Evolutionary conservation across 2,113 vertebrate genomes (phyloP), one percentile per base, ranked within the genome.

Genomic region (Centropristis striata): DNA sequence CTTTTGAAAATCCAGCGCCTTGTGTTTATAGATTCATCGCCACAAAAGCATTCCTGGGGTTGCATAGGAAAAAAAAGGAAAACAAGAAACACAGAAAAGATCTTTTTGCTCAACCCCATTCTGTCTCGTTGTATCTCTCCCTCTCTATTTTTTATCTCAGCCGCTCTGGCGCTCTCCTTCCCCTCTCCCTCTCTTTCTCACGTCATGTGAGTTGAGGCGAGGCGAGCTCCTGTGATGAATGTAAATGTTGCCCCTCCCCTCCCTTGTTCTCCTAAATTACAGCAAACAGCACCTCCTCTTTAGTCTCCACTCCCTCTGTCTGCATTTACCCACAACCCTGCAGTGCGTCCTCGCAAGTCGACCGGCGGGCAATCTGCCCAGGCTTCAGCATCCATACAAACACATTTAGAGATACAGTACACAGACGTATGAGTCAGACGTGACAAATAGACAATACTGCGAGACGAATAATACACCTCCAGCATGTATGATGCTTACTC

Each of bases 91-190:
- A 72, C 49, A 75, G 41, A 75, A 81, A 86, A 82, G 10, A 89
- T 88, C 67, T 86, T 58, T 85, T 88, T 59, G 47, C 88, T 84
- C 86, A 93, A 89, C 92, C 92, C 69, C 91, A 93, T 92, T 92
- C 89, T 92, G 92, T 93, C 91, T 90, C 0, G 21, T 65, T 74
- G 51, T 72, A 66, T 85, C 79, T 63, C 75, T 85, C 73, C 71
- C 50, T 78, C 64, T 66, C 57, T 71, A 16, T 76, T 72, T 74
- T 78, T 55, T 58, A 75, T 83, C 79, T 86, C 76, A 66, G 37
- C 74, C 46, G 49, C 75, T 86, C 58, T 4, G 11, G 18, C 25
- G 18, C 80, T 71, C 54, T 36, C 46, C 51, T 69, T 42, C 69
- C 51, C 71, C 75, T 46, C 42, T 44, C 42, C 42, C 14, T 66